Conservation (phyloP, 1,140 invertebrate genomes). For the Bombus soroeensis region DNA sequence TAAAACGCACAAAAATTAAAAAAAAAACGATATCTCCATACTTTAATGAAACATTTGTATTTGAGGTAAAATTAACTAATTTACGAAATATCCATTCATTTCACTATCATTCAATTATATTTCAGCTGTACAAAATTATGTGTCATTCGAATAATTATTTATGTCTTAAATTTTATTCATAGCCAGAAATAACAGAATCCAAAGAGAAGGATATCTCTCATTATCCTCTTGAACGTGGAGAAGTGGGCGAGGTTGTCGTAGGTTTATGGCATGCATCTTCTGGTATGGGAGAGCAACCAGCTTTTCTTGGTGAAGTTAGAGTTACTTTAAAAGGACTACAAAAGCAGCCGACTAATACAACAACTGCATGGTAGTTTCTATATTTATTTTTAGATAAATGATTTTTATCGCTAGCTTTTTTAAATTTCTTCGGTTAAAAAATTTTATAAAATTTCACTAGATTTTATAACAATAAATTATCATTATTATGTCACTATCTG, state of each 20-base stretch:
- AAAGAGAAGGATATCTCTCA: constrained; percentile 80
- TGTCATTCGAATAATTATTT: background rate
- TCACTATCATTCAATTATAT: background rate
- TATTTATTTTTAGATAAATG: background rate
- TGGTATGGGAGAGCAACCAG: constrained; percentile 88
- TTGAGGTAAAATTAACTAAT: constrained; percentile 86
- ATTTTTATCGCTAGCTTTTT: background rate
- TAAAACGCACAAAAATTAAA: constrained; percentile 92
- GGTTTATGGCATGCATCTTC: constrained; percentile 93
- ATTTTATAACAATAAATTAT: background rate
- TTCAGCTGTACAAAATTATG: background rate
- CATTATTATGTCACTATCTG: background rate
- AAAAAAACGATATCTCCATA: constrained; percentile 95
- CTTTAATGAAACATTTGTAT: constrained; percentile 94
- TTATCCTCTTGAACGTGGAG: constrained; percentile 83
- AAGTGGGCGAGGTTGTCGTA: constrained; percentile 89
- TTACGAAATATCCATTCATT: constrained; percentile 35
- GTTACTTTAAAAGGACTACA: constrained; percentile 88
- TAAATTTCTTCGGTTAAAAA: background rate
- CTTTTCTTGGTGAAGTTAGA: constrained; percentile 94
- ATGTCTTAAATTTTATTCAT: constrained; percentile 9
- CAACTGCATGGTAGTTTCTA: constrained; percentile 84
- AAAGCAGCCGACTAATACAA: constrained; percentile 84
- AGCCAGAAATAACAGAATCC: constrained; percentile 77
- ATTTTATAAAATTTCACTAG: background rate